Evolutionary conservation across 2,888 invertebrate species (phyloP).

Genomic region (Nasonia oneida): DNA sequence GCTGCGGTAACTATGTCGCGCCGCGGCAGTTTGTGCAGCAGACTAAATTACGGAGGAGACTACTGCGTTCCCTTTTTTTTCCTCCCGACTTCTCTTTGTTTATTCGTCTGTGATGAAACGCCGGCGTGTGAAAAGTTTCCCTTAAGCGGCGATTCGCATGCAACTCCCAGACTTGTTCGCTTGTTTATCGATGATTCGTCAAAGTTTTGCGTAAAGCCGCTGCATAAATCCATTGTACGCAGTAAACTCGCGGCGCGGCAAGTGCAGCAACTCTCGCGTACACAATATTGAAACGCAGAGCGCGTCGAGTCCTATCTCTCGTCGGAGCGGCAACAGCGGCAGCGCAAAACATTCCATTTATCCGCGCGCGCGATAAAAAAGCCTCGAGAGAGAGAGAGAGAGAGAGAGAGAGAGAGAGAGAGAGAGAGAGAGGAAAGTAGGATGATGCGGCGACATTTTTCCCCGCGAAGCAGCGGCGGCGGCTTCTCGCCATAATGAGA

Average conservation of each 20-base stretch:
- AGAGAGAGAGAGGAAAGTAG: background rate
- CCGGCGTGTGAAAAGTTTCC: background rate
- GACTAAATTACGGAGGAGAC: background rate
- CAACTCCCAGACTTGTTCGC: background rate
- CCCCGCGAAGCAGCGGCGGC: background rate
- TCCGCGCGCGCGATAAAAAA: constrained; percentile 2
- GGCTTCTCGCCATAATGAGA: constrained; percentile 9
- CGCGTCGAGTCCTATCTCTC: background rate
- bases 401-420: background rate
- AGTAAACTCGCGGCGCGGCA: no score
- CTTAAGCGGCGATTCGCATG: background rate
- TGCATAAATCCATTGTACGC: background rate
- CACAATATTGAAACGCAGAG: background rate
- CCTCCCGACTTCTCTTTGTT: background rate
- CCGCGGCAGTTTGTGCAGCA: background rate
- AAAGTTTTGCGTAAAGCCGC: background rate
- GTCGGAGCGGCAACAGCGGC: background rate
- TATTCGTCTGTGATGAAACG: background rate
- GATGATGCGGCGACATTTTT: constrained; percentile 12
- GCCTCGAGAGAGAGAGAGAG: background rate
- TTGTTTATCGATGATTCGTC: constrained; percentile 11
- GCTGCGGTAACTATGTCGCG: background rate
- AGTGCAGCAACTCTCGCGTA: no score
- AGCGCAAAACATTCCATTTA: constrained; percentile 10
- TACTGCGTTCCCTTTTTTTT: background rate